Conservation (phyloP, 1,140 invertebrate species). For the Bursaphelenchus mucronatus region DNA sequence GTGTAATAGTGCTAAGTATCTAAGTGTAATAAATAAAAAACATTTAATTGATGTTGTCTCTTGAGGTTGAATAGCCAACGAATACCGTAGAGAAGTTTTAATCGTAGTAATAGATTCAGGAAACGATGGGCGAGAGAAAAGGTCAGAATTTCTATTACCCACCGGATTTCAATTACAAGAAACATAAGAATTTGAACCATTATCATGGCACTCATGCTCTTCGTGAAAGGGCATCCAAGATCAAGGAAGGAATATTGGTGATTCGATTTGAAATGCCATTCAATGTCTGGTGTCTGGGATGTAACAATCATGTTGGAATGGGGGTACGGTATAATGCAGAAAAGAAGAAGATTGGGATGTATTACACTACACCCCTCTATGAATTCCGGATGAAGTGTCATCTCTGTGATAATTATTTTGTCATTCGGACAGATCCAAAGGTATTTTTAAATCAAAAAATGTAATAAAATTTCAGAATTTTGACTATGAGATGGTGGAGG, state of each 20-base stretch:
- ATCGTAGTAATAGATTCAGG: no score
- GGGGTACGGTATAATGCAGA: slow-evolving; percentile 97
- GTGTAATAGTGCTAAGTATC: no score
- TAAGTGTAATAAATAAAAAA: no score
- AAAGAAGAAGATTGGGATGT: slow-evolving; percentile 96
- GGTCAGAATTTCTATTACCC: slow-evolving; percentile 75
- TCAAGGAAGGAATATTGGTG: slow-evolving; percentile 90
- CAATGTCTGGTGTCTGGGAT: slow-evolving; percentile 98
- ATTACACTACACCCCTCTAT: slow-evolving; percentile 93
- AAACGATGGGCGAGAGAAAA: slow-evolving; percentile 83
- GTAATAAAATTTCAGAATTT: slow-evolving; percentile 72
- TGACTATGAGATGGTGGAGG: slow-evolving; percentile 90
- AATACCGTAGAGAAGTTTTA: no score
- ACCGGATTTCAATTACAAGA: slow-evolving; percentile 89
- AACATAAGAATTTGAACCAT: slow-evolving; percentile 80
- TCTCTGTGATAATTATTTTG: slow-evolving; percentile 91
- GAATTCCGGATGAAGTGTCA: slow-evolving; percentile 99
- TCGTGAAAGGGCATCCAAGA: slow-evolving; percentile 85
- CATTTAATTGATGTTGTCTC: no score
- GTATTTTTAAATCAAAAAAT: slow-evolving; percentile 66
- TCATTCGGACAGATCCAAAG: slow-evolving; percentile 95
- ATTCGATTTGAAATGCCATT: slow-evolving; percentile 99
- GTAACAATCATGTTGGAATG: slow-evolving; percentile 96
- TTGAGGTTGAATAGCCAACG: no score
- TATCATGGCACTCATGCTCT: slow-evolving; percentile 87